Evolutionary conservation across 1,140 invertebrate species (phyloP), one percentile per base, ranked within the genome.

Genomic region (Grapholita molesta): DNA sequence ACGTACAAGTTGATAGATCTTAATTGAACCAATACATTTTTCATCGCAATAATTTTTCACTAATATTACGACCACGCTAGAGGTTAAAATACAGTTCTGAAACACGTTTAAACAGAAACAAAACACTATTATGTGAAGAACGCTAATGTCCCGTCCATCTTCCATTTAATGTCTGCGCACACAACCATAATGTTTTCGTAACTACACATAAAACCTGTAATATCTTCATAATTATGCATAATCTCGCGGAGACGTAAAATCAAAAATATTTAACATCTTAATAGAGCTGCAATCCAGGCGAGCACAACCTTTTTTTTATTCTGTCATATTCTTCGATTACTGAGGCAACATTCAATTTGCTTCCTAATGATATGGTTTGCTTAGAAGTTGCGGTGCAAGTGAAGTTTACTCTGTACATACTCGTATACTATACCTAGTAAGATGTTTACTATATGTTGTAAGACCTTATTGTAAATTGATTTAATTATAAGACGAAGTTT

Each of bases 261-360:
- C 12, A 28, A 61, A 61, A 61, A 61, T 61, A 28, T 30, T 28
- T 28, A 61, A 61, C 24, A 61, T 61, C 55, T 61, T 61, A 28
- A 32, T 61, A 61, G 55, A 61, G 55, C 15, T 30, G 55, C 55
- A 61, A 61, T 61, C 55, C 55, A 30, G 55, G 5, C 23, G 25
- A 4, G n/a, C 24, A 21, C 55, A 61, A 61, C 55, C 24, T 30
- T 61, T 61, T 61, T 24, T 15, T 1, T 57, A 7, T 42, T 12
- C 11, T 3, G 23, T 53, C 52, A 9, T 53, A 24, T 3, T 21
- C 23, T 53, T 55, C 5, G 55, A 25, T 4, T 28, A 61, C 18
- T 9, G 21, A 18, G 42, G 42, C 21, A 48, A 28, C n/a, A 32
- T 28, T 61, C 55, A 61, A 61, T 61, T 61, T 28, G 24, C 24